A percentile compares a stretch with the other conserved stretches of the same genome.
These are phyloP conservation scores for Parnassius glacialis DNA, from an alignment of 2,888 invertebrate genomes.

Conservation along the genomic window DNA sequence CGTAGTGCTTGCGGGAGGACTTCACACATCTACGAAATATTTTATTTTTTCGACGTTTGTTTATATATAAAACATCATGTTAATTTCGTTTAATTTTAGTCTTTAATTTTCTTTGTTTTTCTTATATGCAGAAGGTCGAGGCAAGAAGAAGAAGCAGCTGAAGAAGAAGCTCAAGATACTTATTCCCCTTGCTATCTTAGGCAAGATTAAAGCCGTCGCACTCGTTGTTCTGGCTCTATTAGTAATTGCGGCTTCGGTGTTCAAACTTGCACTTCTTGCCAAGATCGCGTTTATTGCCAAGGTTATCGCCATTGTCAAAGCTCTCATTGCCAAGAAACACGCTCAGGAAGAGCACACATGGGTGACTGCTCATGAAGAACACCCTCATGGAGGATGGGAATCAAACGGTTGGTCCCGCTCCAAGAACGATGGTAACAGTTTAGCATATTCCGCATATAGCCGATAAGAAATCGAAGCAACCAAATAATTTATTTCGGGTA, in stretches of 20 bases:
- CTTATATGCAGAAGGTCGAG: slow-evolving; percentile 63
- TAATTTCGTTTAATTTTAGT: too few relatives aligned
- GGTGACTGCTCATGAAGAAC: slow-evolving; percentile 52
- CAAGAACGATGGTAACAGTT: slow-evolving; percentile 58
- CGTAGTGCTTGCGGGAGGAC: too few relatives aligned
- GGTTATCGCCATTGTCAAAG: slow-evolving; percentile 60
- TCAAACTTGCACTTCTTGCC: slow-evolving; percentile 87
- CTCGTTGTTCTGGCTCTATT: slow-evolving; percentile 84
- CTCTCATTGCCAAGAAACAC: slow-evolving; percentile 65
- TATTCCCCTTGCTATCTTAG: slow-evolving; percentile 81
- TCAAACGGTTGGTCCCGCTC: slow-evolving; percentile 66
- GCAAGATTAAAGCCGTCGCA: slow-evolving; percentile 84
- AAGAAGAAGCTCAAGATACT: slow-evolving; percentile 71
- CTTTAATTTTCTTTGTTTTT: too few relatives aligned
- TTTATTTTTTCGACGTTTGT: too few relatives aligned
- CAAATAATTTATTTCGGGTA: slow-evolving; percentile 41
- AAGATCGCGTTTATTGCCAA: slow-evolving; percentile 86
- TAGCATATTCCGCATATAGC: slow-evolving; percentile 66
- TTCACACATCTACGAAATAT: too few relatives aligned
- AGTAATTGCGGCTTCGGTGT: slow-evolving; percentile 84
- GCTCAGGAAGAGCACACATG: slow-evolving; percentile 51
- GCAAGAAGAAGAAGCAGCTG: slow-evolving; percentile 86
- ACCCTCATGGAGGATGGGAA: slow-evolving; percentile 54
- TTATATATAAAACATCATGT: too few relatives aligned
- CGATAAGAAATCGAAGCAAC: slow-evolving; percentile 33